Base-by-base conservation (phyloP, 2,888 invertebrate species). In the Lasiommata megera region DNA sequence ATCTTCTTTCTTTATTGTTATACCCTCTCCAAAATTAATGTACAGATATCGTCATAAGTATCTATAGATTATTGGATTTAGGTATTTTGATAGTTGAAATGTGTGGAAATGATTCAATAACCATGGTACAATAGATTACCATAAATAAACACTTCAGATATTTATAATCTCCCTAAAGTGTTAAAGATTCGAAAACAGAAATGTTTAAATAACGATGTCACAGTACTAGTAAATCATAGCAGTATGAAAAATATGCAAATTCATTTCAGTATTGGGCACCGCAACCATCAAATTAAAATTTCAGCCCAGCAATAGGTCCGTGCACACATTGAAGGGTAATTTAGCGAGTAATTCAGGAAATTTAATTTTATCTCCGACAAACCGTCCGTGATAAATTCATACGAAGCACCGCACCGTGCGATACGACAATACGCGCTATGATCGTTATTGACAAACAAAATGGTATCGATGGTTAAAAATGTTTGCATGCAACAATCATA, bases 311-410 rank as follows among this genome's bases (percentile, higher is more conserved):
- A 77, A 74, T 77, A 60, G 53, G 46, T 46, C 64, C 67, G 70
- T 72, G 69, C 69, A 67, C 75, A 77, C 81, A 82, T 83, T 80
- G 77, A 76, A 76, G 77, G 74, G 80, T 83, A 80, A 85, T 84
- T 82, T 79, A 78, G 77, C 80, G 77, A 68, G 72, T 80, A 79
- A 82, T 80, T 74, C 74, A 65, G 71, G 72, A 71, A 82, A 81
- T 84, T 84, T 78, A 82, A 87, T 84, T 84, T 82, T 80, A 84
- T 80, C 77, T 71, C 69, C 76, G 72, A 74, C 77, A 77, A 80
- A 73, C 77, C 76, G 67, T 70, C 63, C 66, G 71, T 70, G 77
- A 82, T 82, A 5, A 79, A 80, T 79, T 83, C 79, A 83, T 80
- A 73, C 67, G 75, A 72, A 79, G 72, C 72, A 67, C 69, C 67